These are phyloP conservation scores for Ennomos erosarius DNA, from an alignment of 2,888 invertebrate species.

Conservation along the genomic window DNA sequence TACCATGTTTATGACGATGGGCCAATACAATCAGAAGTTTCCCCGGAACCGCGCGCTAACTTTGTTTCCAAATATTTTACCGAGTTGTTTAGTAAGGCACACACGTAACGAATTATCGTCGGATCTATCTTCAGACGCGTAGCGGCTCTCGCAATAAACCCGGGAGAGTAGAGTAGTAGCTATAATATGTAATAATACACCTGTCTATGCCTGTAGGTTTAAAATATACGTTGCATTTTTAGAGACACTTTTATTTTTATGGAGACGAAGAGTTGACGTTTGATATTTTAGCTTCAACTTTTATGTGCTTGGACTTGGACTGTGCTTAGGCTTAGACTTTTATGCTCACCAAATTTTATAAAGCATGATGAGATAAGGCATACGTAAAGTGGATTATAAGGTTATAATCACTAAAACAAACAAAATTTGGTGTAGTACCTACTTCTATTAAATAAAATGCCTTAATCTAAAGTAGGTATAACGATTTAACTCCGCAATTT, in stretches of 20 bases:
- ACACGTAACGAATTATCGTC: conserved; percentile 23
- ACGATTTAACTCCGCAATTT: no score
- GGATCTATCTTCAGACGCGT: conserved; percentile 20
- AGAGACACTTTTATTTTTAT: conserved; percentile 6
- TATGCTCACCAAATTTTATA: no score
- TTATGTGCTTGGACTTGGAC: no score
- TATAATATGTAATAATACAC: no score
- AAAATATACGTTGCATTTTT: conserved; percentile 5
- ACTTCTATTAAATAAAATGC: no score
- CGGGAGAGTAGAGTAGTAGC: neutral
- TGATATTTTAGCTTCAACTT: no score
- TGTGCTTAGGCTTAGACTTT: no score
- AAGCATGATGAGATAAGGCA: no score
- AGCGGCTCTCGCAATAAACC: conserved; percentile 13
- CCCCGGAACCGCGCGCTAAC: conserved; percentile 3
- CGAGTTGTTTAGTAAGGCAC: conserved; percentile 14
- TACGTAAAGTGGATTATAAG: no score
- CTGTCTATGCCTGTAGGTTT: conserved; percentile 7
- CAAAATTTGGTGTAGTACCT: no score
- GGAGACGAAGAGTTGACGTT: neutral
- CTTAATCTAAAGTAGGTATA: no score
- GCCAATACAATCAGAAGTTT: conserved; percentile 22
- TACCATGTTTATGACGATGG: conserved; percentile 10
- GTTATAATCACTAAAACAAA: no score
- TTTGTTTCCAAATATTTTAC: conserved; percentile 19